Conservation (phyloP, 1,140 invertebrate species). For the Drosophila rhopaloa region DNA sequence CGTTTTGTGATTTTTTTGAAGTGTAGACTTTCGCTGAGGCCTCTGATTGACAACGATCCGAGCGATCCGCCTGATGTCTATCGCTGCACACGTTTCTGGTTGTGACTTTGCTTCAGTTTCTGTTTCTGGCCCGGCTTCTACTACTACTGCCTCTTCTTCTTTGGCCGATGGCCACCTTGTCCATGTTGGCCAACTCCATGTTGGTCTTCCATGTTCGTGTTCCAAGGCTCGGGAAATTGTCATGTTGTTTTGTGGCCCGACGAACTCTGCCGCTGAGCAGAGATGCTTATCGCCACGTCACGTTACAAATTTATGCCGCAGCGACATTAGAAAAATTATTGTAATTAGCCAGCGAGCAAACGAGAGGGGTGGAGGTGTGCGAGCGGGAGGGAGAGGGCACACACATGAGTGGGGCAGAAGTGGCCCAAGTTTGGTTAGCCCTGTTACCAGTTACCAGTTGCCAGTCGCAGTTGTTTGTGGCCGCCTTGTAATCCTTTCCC, state of each 20-base stretch:
- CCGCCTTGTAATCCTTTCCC: slow-evolving; percentile 72
- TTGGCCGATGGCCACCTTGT: slow-evolving; percentile 44
- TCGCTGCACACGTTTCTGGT: slow-evolving; percentile 68
- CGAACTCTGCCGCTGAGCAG: slow-evolving; percentile 18
- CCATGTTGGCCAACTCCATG: slow-evolving; percentile 36
- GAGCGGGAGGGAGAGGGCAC: background rate
- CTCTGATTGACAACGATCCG: slow-evolving; percentile 68
- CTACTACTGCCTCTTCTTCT: slow-evolving; percentile 15
- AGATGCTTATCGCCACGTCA: slow-evolving; percentile 74
- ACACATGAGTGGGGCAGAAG: slow-evolving; percentile 1
- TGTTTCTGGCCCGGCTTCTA: slow-evolving; percentile 11
- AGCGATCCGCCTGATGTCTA: slow-evolving; percentile 59
- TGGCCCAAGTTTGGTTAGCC: slow-evolving; percentile 11
- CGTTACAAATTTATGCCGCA: slow-evolving; percentile 76
- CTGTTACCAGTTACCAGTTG: slow-evolving; percentile 26
- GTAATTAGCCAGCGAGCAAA: slow-evolving; percentile 57
- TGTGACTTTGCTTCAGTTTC: slow-evolving; percentile 17
- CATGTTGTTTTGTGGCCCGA: slow-evolving; percentile 56
- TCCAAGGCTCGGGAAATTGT: slow-evolving; percentile 68
- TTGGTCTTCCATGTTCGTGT: slow-evolving; percentile 65
- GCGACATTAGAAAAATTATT: slow-evolving; percentile 79
- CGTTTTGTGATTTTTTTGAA: background rate
- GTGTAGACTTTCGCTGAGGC: slow-evolving; percentile 26
- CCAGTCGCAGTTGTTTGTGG: slow-evolving; percentile 68
- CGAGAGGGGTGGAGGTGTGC: slow-evolving; percentile 26